phyloP scores from a whole-genome alignment of 35 echinoderm and acorn worm species.

The Anneissia japonica region DNA sequence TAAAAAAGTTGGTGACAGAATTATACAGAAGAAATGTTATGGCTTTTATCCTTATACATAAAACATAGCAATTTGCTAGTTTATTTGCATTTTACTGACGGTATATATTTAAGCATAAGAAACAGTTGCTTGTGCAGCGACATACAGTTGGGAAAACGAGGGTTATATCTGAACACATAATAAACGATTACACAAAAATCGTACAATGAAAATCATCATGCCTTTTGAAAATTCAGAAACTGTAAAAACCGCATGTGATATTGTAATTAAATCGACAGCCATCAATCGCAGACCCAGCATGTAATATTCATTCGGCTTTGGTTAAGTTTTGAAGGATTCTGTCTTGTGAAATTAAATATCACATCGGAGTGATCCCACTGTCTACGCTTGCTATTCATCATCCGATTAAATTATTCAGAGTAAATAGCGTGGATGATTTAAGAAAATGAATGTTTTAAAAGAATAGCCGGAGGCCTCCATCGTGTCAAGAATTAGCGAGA shows the following conservation, averaged over 20 bases:
- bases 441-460: background rate
- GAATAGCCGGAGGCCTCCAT: background rate
- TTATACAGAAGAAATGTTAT: too few relatives aligned
- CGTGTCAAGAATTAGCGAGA: background rate
- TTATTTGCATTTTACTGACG: too few relatives aligned
- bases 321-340: background rate
- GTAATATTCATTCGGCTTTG: background rate
- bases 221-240: background rate
- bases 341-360: background rate
- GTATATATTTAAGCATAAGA: too few relatives aligned
- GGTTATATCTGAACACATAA: too few relatives aligned
- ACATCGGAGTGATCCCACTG: background rate
- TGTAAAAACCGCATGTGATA: background rate
- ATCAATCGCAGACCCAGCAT: background rate
- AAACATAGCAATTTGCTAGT: too few relatives aligned
- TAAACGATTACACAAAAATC: background rate
- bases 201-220: background rate
- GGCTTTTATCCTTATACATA: too few relatives aligned
- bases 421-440: background rate
- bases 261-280: background rate
- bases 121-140: too few relatives aligned
- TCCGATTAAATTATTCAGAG: conserved; percentile 1
- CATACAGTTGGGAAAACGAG: too few relatives aligned
- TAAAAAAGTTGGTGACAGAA: too few relatives aligned
- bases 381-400: background rate